phyloP scores from a whole-genome alignment of 1,140 invertebrate species.

The Heliconius hewitsoni region DNA sequence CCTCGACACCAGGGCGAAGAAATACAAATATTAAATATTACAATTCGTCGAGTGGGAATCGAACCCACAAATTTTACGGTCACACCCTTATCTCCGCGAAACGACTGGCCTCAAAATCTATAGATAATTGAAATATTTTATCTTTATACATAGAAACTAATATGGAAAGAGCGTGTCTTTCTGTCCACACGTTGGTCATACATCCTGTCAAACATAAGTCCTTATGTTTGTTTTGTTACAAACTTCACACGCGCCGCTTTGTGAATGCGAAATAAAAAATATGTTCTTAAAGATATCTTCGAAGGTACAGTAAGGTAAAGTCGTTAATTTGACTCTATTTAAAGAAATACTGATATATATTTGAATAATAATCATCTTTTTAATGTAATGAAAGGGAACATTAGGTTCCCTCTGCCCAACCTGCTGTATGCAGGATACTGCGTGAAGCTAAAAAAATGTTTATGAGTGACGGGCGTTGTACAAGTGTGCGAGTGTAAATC shows the following conservation, averaged over 20 bases:
- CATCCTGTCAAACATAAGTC: conserved; percentile 2
- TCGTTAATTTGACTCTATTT: too few relatives aligned
- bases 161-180: neutral
- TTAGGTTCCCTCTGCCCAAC: too few relatives aligned
- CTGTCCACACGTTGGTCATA: conserved; percentile 3
- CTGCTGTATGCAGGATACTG: too few relatives aligned
- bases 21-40: neutral
- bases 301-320: neutral
- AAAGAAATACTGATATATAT: too few relatives aligned
- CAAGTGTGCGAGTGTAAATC: too few relatives aligned
- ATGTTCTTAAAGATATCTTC: neutral
- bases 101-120: neutral
- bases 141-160: neutral
- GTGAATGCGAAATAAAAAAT: neutral
- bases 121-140: conserved; percentile 8
- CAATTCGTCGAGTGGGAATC: neutral
- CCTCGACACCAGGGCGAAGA: neutral
- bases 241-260: conserved; percentile 1
- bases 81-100: too few relatives aligned
- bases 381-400: too few relatives aligned
- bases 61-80: neutral
- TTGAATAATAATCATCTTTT: too few relatives aligned
- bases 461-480: too few relatives aligned
- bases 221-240: neutral
- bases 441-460: too few relatives aligned